Conservation (phyloP, 2,888 invertebrate species). For the Netelia inedita region DNA sequence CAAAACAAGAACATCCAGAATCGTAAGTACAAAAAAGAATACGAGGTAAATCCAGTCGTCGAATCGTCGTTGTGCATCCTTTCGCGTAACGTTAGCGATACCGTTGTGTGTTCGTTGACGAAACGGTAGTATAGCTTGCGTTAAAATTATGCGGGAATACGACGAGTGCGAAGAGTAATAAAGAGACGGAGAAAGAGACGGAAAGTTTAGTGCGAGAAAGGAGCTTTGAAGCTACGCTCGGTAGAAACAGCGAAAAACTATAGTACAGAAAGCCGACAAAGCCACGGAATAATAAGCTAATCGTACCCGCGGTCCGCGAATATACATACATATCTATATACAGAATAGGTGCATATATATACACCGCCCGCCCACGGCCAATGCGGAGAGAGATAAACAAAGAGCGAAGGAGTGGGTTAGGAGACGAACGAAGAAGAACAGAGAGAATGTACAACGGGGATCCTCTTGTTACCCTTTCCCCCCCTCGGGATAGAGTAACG, state of each 20-base stretch:
- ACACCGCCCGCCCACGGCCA: slow-evolving; percentile 48
- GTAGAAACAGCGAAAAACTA: slow-evolving; percentile 61
- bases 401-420: slow-evolving; percentile 62
- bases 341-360: background rate
- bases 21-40: background rate
- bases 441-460: slow-evolving; percentile 64
- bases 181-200: slow-evolving; percentile 67
- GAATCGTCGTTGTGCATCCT: slow-evolving; percentile 13
- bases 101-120: background rate
- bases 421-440: slow-evolving; percentile 70
- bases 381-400: slow-evolving; percentile 43
- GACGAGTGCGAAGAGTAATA: slow-evolving; percentile 62
- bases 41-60: too few relatives aligned
- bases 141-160: background rate
- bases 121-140: background rate
- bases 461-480: slow-evolving; percentile 32
- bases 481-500: slow-evolving; percentile 64
- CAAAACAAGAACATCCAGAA: background rate
- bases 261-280: slow-evolving; percentile 75
- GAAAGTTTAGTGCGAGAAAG: slow-evolving; percentile 59
- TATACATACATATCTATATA: slow-evolving; percentile 29
- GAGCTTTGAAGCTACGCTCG: slow-evolving; percentile 64
- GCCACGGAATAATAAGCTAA: slow-evolving; percentile 80
- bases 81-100: background rate
- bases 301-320: slow-evolving; percentile 74